Conservation (phyloP, 2,113 vertebrate genomes). For the Sula dactylatra region DNA sequence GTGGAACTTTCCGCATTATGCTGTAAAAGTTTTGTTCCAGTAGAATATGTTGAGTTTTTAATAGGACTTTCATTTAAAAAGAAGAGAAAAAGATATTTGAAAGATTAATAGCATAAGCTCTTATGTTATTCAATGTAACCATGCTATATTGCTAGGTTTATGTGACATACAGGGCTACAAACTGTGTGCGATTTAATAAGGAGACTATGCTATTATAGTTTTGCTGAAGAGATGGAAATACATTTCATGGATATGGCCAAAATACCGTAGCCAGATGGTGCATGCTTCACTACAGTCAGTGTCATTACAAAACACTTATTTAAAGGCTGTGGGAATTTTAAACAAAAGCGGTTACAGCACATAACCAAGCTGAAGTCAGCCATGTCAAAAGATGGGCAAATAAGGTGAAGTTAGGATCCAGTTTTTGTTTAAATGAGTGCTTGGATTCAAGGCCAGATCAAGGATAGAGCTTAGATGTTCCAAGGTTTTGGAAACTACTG, state of each 20-base stretch:
- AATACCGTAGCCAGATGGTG: background rate
- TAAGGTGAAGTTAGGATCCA: background rate
- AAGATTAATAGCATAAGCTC: background rate
- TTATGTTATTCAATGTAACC: background rate
- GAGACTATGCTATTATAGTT: background rate
- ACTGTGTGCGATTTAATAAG: background rate
- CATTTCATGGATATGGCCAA: background rate
- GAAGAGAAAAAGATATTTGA: background rate
- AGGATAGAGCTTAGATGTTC: background rate
- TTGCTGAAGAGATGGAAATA: background rate
- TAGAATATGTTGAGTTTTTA: background rate
- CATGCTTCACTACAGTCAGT: background rate
- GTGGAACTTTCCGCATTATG: background rate
- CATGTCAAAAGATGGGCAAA: background rate
- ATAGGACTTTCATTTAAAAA: background rate
- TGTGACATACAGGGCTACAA: background rate
- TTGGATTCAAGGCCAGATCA: background rate
- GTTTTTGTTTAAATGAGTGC: background rate
- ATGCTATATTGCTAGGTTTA: background rate
- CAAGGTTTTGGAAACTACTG: background rate
- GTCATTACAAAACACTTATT: background rate
- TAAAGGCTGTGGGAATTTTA: background rate
- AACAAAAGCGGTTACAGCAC: background rate
- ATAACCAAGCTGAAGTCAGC: background rate
- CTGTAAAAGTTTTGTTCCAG: background rate